A percentile compares a stretch with the other conserved stretches of the same genome.
Evolutionary conservation across 2,113 vertebrate species (phyloP).

Genomic region (Campylomormyrus numenius): DNA sequence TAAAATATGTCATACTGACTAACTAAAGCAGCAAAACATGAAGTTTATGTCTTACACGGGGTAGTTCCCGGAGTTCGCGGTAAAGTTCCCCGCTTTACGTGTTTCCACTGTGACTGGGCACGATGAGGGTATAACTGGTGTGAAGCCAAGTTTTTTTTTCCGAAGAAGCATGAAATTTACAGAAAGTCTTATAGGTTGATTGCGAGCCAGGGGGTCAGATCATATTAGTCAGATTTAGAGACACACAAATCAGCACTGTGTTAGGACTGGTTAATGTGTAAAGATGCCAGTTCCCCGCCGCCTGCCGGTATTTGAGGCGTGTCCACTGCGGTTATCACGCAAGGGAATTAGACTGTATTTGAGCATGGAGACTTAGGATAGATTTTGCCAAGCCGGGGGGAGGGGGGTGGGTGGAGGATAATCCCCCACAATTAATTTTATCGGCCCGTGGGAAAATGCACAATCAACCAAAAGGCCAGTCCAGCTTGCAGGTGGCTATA

Average conservation of each 20-base stretch:
- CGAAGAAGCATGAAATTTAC: conserved; percentile 5
- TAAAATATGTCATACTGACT: background rate
- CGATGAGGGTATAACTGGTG: background rate
- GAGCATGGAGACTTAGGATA: background rate
- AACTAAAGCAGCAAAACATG: background rate
- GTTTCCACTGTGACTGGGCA: background rate
- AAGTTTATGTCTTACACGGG: background rate
- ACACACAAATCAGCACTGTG: background rate
- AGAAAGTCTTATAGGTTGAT: conserved; percentile 8
- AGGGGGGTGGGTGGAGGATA: background rate
- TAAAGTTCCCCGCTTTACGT: background rate
- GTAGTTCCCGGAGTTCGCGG: background rate
- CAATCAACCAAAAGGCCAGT: background rate
- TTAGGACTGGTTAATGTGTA: background rate
- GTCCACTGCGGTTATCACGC: background rate
- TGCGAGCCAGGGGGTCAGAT: background rate
- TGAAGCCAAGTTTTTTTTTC: background rate
- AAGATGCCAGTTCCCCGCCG: background rate
- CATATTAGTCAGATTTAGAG: conserved; percentile 2
- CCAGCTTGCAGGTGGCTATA: background rate
- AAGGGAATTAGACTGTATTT: background rate
- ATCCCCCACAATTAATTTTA: background rate
- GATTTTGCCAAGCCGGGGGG: background rate
- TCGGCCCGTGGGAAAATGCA: background rate
- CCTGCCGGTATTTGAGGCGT: background rate